Base-by-base conservation (phyloP, 2,113 vertebrate species). In the Saccopteryx leptura region DNA sequence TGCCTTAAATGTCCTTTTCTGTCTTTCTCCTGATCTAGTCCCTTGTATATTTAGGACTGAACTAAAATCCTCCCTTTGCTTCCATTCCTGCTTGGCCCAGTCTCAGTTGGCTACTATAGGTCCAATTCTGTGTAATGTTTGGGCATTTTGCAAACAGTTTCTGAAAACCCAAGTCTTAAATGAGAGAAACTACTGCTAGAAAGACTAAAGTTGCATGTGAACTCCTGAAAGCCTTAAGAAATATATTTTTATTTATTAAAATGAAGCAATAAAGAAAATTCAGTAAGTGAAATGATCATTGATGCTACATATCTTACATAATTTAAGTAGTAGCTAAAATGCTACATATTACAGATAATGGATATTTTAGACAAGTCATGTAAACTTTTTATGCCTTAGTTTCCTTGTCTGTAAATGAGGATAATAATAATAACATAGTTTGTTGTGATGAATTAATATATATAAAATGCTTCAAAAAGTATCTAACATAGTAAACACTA, bases 211-310 rank as follows among this genome's bases (percentile, higher is more conserved):
- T 60, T 91, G 17, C 28, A 52, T 26, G 14, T 85, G 17, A 76
- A 88, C 52, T 83, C 12, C 26, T n/a, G 8, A 83, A 90, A 91
- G 4, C 48, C 9, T 15, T 58, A 46, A 48, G 23, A 54, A 90
- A 90, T 39, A 82, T 50, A 21, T 39, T 79, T 63, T 94, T 52
- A 9, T n/a, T 91, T 72, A 60, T 79, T 84, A 80, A 80, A 82
- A 61, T 71, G 23, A 88, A 93, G 12, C 71, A 39, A 46, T 66
- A 88, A 54, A 50, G 50, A 88, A 95, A 71, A 52, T n/a, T 15
- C 3, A 31, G n/a, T 31, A 54, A 71, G 50, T 15, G 26, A 81
- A 90, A 76, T 28, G 58, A 94, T 68, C 46, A 23, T 46, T 60
- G 39, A 4, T 54, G 12, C 80, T 61, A 33, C 13, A 7, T 76